A percentile compares a stretch with the other conserved stretches of the same genome.
These are phyloP conservation scores for Acanthosoma haemorrhoidale DNA, from an alignment of 2,888 invertebrate genomes.

Conservation along the genomic window DNA sequence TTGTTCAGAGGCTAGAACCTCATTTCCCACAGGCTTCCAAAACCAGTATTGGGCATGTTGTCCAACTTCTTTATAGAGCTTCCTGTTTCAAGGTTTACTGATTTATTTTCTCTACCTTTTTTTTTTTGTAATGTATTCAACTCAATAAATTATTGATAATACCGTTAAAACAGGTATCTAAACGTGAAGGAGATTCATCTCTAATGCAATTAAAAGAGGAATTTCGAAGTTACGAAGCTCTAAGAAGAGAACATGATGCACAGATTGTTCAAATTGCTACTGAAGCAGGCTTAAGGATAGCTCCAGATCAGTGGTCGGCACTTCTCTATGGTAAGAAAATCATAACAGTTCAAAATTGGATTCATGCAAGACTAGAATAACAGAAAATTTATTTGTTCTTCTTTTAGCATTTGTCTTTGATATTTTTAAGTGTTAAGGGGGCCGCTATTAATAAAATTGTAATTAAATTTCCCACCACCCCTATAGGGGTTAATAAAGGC, in stretches of 20 bases:
- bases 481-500: no score
- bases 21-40: slow-evolving; percentile 96
- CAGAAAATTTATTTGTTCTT: no score
- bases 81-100: slow-evolving; percentile 87
- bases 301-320: slow-evolving; percentile 98
- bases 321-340: slow-evolving; percentile 69
- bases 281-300: slow-evolving; percentile 92
- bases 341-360: no score
- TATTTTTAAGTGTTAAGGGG: no score
- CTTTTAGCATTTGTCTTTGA: no score
- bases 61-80: slow-evolving; percentile 93
- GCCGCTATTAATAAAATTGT: no score
- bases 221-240: slow-evolving; percentile 87
- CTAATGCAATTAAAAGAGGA: slow-evolving; percentile 97
- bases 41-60: slow-evolving; percentile 98
- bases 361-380: no score
- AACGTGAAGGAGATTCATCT: slow-evolving; percentile 93
- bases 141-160: background rate
- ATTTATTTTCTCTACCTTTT: background rate
- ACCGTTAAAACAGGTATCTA: slow-evolving; percentile 67
- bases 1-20: slow-evolving; percentile 91
- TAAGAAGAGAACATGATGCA: slow-evolving; percentile 93
- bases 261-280: slow-evolving; percentile 98
- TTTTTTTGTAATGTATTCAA: background rate
- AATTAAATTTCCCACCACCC: no score